Base-by-base conservation (phyloP, 2,888 invertebrate genomes). In the Corythucha ciliata region DNA sequence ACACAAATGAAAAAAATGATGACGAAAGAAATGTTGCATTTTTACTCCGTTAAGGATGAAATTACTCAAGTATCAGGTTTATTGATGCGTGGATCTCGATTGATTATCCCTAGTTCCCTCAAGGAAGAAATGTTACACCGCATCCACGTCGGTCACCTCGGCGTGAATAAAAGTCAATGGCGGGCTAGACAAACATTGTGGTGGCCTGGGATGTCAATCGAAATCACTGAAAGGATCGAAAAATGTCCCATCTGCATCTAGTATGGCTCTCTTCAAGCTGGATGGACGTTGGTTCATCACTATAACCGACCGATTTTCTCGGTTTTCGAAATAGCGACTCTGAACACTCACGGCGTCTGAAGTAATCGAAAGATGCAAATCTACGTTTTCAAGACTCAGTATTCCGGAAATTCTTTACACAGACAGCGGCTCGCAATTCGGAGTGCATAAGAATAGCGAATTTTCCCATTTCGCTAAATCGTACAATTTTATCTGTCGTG, bases 391-490 rank as follows among this genome's bases (percentile, higher is more conserved):
- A 10, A 8, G 27, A 20, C 34, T 22, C 26, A 34, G 46, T 14
- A 33, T 46, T 18, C 46, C 33, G 7, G 12, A 46, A 21, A 8
- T 7, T 3, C 6, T 46, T 21, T 46, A 32, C 14, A 21, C 46
- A 7, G 46, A 33, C 18, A 46, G 46, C 26, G 46, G 46, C 18
- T 33, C 20, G 21, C 46, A 46, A 33, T 46, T 46, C 24, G 5
- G 29, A n/a, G n/a, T n/a, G n/a, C n/a, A n/a, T n/a, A n/a, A n/a
- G n/a, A n/a, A n/a, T n/a, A n/a, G n/a, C n/a, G n/a, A n/a, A n/a
- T n/a, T n/a, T n/a, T n/a, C n/a, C n/a, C n/a, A n/a, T n/a, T n/a
- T n/a, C n/a, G n/a, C n/a, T n/a, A n/a, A n/a, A n/a, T n/a, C n/a
- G n/a, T n/a, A n/a, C n/a, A n/a, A n/a, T n/a, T n/a, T n/a, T n/a